Conservation (phyloP, 2,888 invertebrate genomes). For the Sceliomorpha sp. region DNA sequence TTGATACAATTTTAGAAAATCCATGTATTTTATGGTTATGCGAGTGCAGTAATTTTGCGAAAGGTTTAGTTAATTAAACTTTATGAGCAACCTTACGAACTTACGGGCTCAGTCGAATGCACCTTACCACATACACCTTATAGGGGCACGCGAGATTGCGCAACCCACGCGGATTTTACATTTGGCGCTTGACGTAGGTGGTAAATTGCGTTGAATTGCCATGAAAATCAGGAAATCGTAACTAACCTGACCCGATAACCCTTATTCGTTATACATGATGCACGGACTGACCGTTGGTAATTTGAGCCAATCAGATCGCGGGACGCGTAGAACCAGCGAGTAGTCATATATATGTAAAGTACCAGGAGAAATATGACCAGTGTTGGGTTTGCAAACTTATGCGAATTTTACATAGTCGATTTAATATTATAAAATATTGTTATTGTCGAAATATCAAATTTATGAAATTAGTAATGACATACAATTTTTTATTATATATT, state of each 20-base stretch:
- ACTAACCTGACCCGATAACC: conserved; percentile 25
- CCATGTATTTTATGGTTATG: too few species aligned
- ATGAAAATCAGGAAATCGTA: conserved; percentile 75
- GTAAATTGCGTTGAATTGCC: conserved; percentile 74
- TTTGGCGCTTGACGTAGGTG: conserved; percentile 66
- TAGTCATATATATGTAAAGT: not conserved
- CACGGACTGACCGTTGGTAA: conserved; percentile 10
- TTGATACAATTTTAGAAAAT: too few species aligned
- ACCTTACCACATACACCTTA: conserved; percentile 39
- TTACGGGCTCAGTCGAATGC: conserved; percentile 57
- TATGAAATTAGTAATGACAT: too few species aligned
- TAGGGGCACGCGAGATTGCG: conserved; percentile 54
- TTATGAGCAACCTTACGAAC: conserved; percentile 27
- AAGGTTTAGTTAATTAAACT: conserved; percentile 42
- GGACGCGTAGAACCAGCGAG: not conserved
- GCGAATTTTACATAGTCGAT: too few species aligned
- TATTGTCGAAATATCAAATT: too few species aligned
- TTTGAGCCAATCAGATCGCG: conserved; percentile 16
- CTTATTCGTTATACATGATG: conserved; percentile 9
- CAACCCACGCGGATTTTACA: conserved; percentile 70
- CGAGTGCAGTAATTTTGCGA: conserved; percentile 3
- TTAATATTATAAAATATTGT: too few species aligned
- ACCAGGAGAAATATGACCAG: not conserved
- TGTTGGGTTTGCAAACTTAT: not conserved
- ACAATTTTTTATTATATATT: too few species aligned